These are phyloP conservation scores for Venustaconcha ellipsiformis DNA, from an alignment of 1,140 invertebrate genomes.

Conservation along the genomic window DNA sequence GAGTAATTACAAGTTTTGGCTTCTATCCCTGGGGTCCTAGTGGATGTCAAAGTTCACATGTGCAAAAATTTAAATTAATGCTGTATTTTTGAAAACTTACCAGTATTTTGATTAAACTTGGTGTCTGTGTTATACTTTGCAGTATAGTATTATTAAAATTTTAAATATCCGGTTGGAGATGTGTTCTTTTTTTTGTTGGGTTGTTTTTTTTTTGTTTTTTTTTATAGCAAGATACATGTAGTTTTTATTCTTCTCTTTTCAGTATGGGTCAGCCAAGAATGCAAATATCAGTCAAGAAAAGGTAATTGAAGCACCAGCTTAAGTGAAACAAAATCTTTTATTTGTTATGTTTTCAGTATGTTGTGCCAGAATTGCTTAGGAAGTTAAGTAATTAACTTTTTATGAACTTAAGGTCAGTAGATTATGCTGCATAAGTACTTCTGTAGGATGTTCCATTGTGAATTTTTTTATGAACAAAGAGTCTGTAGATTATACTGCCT, in stretches of 20 bases:
- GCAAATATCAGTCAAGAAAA: constrained; percentile 90
- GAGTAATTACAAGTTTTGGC: too few species aligned
- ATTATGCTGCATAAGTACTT: background rate
- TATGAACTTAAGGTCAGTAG: constrained; percentile 1
- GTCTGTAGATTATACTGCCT: background rate
- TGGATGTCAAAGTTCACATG: too few species aligned
- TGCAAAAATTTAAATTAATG: too few species aligned
- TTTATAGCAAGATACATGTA: background rate
- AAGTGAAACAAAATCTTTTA: background rate
- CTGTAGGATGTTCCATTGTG: background rate
- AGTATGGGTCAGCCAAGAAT: constrained; percentile 93
- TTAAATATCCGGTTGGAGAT: too few species aligned
- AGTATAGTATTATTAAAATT: background rate
- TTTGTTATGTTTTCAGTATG: background rate
- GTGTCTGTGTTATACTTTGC: background rate
- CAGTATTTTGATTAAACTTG: too few species aligned
- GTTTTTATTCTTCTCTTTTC: constrained; percentile 36
- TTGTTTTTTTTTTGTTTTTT: background rate
- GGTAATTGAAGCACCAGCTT: constrained; percentile 69
- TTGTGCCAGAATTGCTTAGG: background rate
- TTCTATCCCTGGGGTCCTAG: too few species aligned
- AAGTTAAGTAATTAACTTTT: background rate
- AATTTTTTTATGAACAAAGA: background rate
- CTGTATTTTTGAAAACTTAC: too few species aligned
- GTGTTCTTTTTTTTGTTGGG: too few species aligned